Evolutionary conservation across 1,140 invertebrate species (phyloP), one percentile per base, ranked within the genome.

Genomic region (Trialeurodes vaporariorum): DNA sequence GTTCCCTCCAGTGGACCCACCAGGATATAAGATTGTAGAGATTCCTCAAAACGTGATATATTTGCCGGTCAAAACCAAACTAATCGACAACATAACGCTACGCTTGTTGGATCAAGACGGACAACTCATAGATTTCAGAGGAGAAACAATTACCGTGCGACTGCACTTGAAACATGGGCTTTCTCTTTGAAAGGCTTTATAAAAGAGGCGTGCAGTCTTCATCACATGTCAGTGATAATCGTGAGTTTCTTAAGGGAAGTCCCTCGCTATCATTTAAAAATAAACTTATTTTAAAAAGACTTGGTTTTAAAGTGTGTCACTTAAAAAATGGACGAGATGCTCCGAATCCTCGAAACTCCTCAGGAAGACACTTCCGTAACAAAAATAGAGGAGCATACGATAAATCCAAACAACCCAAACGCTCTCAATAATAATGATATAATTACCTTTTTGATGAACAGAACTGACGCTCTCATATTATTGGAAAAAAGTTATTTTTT

Each of bases 301-400:
- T 49, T 49, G 34, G 34, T 5, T 9, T 49, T 9, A 9, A 49
- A 49, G 17, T 17, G n/a, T n/a, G n/a, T n/a, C n/a, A n/a, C 5
- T 49, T 49, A 9, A 5, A 49, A 17, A 49, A 49, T 67, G 71
- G 23, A 75, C 76, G 66, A 73, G 70, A 68, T 75, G 79, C 67
- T 68, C 70, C 63, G 75, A 78, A 73, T 70, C 71, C 34, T 73
- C 77, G 69, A 68, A 73, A 70, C 75, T 75, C 23, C 78, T 77
- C 68, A 67, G 70, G 73, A 13, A 1, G 59, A 67, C 1, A 2
- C 49, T 0, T 61, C 34, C 5, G 34, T 49, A 49, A 9, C 34
- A 49, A 49, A 17, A 17, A 49, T 49, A 49, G 34, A 49, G 17
- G 34, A 49, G 17, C 34, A 49, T 9, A 49, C 34, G 5, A 49